Base-by-base conservation (phyloP, 2,113 vertebrate species). In the Poeciliopsis prolifica region DNA sequence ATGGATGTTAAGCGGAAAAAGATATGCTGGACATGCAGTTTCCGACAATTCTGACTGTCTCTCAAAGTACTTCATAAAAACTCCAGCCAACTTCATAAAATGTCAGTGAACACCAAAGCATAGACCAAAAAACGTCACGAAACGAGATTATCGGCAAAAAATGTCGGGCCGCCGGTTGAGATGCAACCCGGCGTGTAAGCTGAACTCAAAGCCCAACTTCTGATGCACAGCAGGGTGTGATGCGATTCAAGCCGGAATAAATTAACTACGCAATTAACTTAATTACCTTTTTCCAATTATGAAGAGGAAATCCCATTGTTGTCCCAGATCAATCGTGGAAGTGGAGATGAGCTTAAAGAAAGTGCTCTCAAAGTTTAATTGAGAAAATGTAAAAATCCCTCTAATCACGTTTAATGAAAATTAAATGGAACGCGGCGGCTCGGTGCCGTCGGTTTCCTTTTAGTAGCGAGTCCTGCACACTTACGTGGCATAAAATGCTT, bases 271-370 rank as follows among this genome's bases (percentile, higher is more conserved):
- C 71, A 86, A 88, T 90, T 83, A 91, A 88, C 85, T 85, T 88
- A 87, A 90, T 91, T 86, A 82, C 65, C 78, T 87, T 89, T 90
- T 91, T 84, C 81, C 79, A 91, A 87, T 87, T 90, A 90, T 79
- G 77, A 83, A 22, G 65, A 80, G 83, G 77, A 86, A 91, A 92
- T 86, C 88, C 87, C 71, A 80, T 76, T 89, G 82, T 87, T 86
- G 66, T 73, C 72, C 72, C 26, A 87, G 83, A 92, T 91, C 84
- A 89, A 89, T 89, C 82, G 75, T 1, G 13, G 75, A 15, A 74
- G 73, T 76, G 66, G 68, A 75, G 80, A 85, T 73, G 31, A 2
- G 78, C 77, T 83, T 78, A 67, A 86, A 84, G 79, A 66, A 28
- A 67, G 40, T 13, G 12, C 1, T 29, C 8, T 61, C 61, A 64